Percentiles rank a stretch among this genome's conserved stretches.
Conservation (phyloP, 1,140 invertebrate genomes). For the Tetramorium parvispinum region DNA sequence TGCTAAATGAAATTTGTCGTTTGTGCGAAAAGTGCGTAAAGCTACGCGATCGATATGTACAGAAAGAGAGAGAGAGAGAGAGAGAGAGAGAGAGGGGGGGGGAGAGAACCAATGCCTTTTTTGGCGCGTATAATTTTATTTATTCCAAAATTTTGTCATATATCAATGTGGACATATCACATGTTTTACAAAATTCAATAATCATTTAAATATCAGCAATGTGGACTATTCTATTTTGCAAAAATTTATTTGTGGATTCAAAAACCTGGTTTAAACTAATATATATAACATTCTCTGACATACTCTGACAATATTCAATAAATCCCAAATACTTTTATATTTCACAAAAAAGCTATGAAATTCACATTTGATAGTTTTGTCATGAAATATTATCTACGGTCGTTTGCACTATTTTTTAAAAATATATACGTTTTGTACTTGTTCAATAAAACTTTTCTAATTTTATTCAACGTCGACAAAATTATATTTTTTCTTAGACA, state of each 20-base stretch:
- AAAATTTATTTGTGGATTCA: neutral
- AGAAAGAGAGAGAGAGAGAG: neutral
- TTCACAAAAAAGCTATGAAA: neutral
- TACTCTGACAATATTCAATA: neutral
- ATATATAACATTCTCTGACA: neutral
- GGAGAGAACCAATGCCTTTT: neutral
- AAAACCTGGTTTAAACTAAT: neutral
- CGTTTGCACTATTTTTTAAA: neutral
- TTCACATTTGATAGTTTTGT: neutral
- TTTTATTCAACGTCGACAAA: neutral
- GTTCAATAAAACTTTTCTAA: neutral
- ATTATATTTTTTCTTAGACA: neutral
- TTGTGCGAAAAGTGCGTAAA: neutral
- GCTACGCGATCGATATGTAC: neutral
- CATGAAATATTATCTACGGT: neutral
- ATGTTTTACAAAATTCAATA: conserved; percentile 3
- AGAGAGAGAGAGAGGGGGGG: neutral
- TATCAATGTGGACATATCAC: neutral
- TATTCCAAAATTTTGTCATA: conserved; percentile 2
- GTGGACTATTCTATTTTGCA: neutral
- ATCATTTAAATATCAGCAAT: neutral
- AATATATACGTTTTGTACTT: neutral
- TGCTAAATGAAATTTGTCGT: conserved; percentile 33
- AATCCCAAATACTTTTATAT: neutral
- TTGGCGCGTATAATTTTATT: neutral